phyloP scores from a whole-genome alignment of 2,888 invertebrate genomes.

The Mystacides longicornis region DNA sequence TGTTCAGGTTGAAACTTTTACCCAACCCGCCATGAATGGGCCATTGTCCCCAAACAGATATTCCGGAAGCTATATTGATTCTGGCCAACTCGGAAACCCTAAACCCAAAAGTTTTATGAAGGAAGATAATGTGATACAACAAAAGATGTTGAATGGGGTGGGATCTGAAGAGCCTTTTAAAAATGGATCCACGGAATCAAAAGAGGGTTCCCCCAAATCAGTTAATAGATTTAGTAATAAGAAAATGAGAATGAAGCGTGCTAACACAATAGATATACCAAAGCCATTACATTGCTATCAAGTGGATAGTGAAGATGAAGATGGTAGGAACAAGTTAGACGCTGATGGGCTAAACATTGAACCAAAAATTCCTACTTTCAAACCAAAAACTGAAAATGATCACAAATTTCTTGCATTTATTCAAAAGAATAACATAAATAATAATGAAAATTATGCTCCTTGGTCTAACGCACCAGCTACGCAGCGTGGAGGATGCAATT shows the following conservation, averaged over 20 bases:
- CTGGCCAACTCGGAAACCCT: neutral
- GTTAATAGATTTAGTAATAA: slow-evolving; percentile 51
- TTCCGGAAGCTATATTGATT: slow-evolving; percentile 6
- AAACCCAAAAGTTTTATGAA: neutral
- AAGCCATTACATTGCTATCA: slow-evolving; percentile 56
- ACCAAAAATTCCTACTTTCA: slow-evolving; percentile 57
- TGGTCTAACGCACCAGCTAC: slow-evolving; percentile 27
- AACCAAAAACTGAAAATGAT: slow-evolving; percentile 80
- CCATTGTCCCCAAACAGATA: slow-evolving; percentile 10
- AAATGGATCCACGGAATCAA: slow-evolving; percentile 4
- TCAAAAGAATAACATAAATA: slow-evolving; percentile 58
- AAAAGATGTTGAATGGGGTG: slow-evolving; percentile 4
- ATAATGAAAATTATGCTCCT: slow-evolving; percentile 29
- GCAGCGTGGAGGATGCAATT: slow-evolving; percentile 50
- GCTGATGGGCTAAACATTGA: slow-evolving; percentile 41
- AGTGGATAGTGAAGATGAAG: slow-evolving; percentile 37
- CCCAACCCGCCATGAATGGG: slow-evolving; percentile 12
- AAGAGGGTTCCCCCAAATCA: slow-evolving; percentile 26
- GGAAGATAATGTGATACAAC: neutral
- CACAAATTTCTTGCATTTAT: slow-evolving; percentile 77
- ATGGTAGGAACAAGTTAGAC: slow-evolving; percentile 35
- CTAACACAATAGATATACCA: slow-evolving; percentile 84
- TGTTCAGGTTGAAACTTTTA: slow-evolving; percentile 7
- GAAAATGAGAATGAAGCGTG: slow-evolving; percentile 75
- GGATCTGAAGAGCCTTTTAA: slow-evolving; percentile 8